Conservation (phyloP, 2,888 invertebrate genomes). For the Dicycla oo region DNA sequence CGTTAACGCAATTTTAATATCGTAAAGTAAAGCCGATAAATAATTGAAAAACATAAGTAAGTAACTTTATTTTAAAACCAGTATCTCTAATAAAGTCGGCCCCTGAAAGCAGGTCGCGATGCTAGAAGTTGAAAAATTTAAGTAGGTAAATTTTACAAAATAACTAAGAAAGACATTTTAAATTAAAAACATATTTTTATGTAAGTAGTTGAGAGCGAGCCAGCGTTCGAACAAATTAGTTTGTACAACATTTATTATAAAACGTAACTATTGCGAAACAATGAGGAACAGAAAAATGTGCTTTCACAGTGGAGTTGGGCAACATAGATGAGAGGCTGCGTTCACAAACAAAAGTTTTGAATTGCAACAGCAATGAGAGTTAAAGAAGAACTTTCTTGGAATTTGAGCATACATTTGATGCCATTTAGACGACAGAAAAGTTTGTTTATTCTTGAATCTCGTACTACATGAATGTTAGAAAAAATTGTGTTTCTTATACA, state of each 20-base stretch:
- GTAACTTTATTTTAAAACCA: background rate
- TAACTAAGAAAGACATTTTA: constrained; percentile 1
- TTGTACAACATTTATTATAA: constrained; percentile 33
- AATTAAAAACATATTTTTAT: constrained; percentile 31
- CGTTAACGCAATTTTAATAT: too few species aligned
- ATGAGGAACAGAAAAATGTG: constrained; percentile 36
- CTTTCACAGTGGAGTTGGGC: constrained; percentile 2
- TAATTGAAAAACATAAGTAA: background rate
- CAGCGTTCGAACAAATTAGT: constrained; percentile 40
- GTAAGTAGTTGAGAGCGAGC: constrained; percentile 7
- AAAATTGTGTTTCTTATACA: background rate
- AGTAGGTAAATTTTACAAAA: constrained; percentile 6
- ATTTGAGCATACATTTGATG: background rate
- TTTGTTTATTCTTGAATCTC: background rate
- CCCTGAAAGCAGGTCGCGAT: background rate
- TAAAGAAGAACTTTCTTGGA: constrained; percentile 19
- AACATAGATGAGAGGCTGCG: constrained; percentile 16
- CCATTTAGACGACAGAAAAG: background rate
- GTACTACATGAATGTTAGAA: background rate
- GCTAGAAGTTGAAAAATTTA: background rate
- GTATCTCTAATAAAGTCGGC: background rate
- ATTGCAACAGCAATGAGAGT: constrained; percentile 29
- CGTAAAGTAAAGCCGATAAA: too few species aligned
- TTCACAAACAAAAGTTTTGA: constrained; percentile 24
- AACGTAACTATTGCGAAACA: constrained; percentile 33